phyloP scores from a whole-genome alignment of 2,113 vertebrate species.

The Peromyscus leucopus region DNA sequence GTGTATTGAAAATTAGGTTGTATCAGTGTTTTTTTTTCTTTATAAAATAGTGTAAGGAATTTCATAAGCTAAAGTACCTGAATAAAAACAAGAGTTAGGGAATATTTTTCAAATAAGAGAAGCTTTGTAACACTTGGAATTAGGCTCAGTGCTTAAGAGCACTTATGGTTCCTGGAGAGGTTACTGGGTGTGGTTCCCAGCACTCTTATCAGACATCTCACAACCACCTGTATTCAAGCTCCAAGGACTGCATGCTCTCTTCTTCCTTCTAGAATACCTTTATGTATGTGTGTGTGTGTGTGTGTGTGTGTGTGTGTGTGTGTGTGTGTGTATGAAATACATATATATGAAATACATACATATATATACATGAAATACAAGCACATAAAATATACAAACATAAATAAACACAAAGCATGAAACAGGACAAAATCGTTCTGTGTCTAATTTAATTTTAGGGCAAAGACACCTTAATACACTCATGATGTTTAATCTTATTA shows the following conservation, averaged over 20 bases:
- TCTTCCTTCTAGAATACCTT: neutral
- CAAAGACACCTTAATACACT: neutral
- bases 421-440: neutral
- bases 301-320: too few relatives aligned
- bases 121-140: rapidly evolving
- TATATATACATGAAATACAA: neutral
- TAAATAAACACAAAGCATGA: neutral
- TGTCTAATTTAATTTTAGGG: neutral
- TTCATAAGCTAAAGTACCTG: neutral
- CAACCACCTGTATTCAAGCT: neutral
- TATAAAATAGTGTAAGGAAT: neutral
- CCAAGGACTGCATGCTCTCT: too few relatives aligned
- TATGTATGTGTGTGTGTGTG: too few relatives aligned
- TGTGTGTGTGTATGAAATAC: too few relatives aligned
- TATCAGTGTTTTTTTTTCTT: neutral
- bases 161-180: neutral
- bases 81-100: neutral
- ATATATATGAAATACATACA: too few relatives aligned
- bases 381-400: neutral
- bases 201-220: neutral
- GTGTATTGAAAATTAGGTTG: neutral
- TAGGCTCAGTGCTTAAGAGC: neutral
- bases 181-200: neutral
- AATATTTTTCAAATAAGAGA: neutral
- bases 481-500: neutral